Evolutionary conservation across 2,888 invertebrate genomes (phyloP).

Genomic region (Acleris cristana): DNA sequence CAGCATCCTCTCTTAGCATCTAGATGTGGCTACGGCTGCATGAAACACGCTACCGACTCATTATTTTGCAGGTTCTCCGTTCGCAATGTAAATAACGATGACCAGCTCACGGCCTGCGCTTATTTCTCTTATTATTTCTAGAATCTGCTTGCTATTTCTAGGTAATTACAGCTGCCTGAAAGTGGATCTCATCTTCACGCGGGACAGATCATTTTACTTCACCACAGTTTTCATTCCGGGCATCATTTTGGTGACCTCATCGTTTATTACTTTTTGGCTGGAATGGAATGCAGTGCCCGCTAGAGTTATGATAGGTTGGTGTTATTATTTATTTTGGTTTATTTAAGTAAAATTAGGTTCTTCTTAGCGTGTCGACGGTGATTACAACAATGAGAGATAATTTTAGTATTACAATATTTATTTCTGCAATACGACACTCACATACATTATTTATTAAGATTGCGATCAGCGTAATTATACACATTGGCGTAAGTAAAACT

Average conservation of each 20-base stretch:
- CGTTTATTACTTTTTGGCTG: slow-evolving; percentile 98
- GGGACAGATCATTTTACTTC: slow-evolving; percentile 98
- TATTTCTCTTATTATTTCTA: slow-evolving; percentile 59
- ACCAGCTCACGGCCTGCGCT: slow-evolving; percentile 36
- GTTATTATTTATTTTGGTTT: slow-evolving; percentile 54
- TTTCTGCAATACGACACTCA: no score
- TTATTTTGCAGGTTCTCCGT: slow-evolving; percentile 62
- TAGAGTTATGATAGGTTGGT: slow-evolving; percentile 97
- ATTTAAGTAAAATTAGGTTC: background rate
- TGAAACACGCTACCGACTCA: slow-evolving; percentile 67
- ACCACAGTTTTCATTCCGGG: slow-evolving; percentile 98
- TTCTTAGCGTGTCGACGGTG: background rate
- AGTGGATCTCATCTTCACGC: slow-evolving; percentile 96
- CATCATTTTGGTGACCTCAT: slow-evolving; percentile 97
- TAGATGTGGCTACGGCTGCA: slow-evolving; percentile 77
- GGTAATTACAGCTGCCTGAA: slow-evolving; percentile 98
- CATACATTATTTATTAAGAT: no score
- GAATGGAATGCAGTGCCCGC: slow-evolving; percentile 99
- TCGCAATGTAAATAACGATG: slow-evolving; percentile 57
- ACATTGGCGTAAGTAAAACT: no score
- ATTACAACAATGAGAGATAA: background rate
- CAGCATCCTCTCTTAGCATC: slow-evolving; percentile 48
- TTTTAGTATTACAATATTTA: no score
- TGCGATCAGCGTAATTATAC: no score
- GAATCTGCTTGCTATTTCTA: slow-evolving; percentile 83